Percentiles rank a stretch among this genome's conserved stretches.
Evolutionary conservation across 2,113 vertebrate genomes (phyloP).

Genomic region (rat (Rattus norvegicus)): GRCr8 NC_086028.1:3449501-3450000

Average conservation of each 20-base stretch:
- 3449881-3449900: neutral
- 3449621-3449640: neutral
- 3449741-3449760: neutral
- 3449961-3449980: neutral
- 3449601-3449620: neutral
- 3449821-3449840: neutral
- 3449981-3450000: neutral
- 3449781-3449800: slow-evolving; percentile 1
- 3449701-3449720: neutral
- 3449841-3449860: neutral
- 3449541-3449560: neutral
- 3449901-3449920: slow-evolving; percentile 25
- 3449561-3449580: neutral
- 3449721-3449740: neutral
- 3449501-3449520: neutral
- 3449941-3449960: slow-evolving; percentile 18
- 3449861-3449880: neutral
- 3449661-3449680: neutral
- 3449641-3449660: neutral
- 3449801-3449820: slow-evolving; percentile 54
- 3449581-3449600: neutral
- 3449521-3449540: neutral
- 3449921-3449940: neutral
- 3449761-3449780: neutral
- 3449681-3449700: neutral